Evolutionary conservation across 2,888 invertebrate genomes (phyloP).

Genomic region (Fragum sueziense): DNA sequence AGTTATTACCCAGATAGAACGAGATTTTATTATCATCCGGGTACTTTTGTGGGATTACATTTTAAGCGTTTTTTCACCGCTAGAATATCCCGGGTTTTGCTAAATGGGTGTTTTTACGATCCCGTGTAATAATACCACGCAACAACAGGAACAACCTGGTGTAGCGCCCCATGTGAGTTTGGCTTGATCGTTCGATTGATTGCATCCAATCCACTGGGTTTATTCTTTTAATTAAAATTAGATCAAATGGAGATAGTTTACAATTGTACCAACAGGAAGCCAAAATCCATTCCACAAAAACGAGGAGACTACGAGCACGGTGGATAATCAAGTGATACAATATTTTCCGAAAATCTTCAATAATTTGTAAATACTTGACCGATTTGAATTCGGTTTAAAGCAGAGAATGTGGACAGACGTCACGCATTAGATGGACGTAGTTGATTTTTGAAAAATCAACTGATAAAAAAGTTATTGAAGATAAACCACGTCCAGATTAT

Average conservation of each 20-base stretch:
- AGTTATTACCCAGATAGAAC: constrained; percentile 36
- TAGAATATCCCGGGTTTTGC: constrained; percentile 25
- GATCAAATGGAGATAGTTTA: constrained; percentile 5
- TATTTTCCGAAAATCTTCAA: too few species aligned
- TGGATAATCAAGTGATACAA: too few species aligned
- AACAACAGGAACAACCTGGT: background rate
- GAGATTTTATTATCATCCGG: constrained; percentile 19
- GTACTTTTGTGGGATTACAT: constrained; percentile 15
- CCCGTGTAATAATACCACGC: constrained; percentile 9
- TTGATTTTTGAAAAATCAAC: too few species aligned
- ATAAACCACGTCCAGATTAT: too few species aligned
- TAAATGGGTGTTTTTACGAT: constrained; percentile 24
- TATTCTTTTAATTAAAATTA: constrained; percentile 18
- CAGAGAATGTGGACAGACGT: too few species aligned
- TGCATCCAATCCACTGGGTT: background rate
- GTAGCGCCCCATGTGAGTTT: background rate
- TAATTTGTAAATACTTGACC: too few species aligned
- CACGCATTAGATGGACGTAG: too few species aligned
- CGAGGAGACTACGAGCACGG: too few species aligned
- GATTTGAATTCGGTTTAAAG: too few species aligned
- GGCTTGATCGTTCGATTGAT: background rate
- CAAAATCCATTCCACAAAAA: too few species aligned
- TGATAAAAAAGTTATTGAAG: too few species aligned
- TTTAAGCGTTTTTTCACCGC: constrained; percentile 25
- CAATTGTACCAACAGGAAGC: too few species aligned